These are phyloP conservation scores for Trachymyrmex septentrionalis DNA, from an alignment of 1,140 invertebrate species.

Conservation along the genomic window DNA sequence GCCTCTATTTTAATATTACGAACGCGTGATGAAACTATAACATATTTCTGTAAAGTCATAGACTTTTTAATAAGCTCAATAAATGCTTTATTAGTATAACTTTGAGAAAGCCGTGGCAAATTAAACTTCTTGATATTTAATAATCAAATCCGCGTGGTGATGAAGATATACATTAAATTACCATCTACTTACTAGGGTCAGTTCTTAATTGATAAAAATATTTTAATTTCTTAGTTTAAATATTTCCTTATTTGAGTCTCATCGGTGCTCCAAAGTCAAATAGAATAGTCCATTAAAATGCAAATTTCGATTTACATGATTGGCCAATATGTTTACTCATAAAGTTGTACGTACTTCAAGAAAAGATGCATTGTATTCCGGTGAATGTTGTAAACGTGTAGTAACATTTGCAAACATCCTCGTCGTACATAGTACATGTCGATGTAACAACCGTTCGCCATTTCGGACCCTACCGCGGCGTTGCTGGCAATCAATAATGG, in stretches of 20 bases:
- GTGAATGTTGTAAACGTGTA: conserved; percentile 2
- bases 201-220: not conserved
- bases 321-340: not conserved
- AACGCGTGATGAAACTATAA: not conserved
- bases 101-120: conserved; percentile 15
- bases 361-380: not conserved
- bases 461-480: conserved; percentile 13
- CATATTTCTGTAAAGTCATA: not conserved
- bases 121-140: conserved; percentile 25
- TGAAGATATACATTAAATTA: not conserved
- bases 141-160: not conserved
- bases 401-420: not conserved
- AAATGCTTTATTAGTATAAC: conserved; percentile 25
- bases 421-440: not conserved
- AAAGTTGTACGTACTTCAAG: not conserved
- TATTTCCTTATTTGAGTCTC: not conserved
- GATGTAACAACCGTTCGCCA: conserved; percentile 19
- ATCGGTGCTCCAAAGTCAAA: not conserved
- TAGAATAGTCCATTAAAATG: not conserved
- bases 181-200: not conserved
- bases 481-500: conserved; percentile 39
- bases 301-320: not conserved
- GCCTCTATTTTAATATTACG: not conserved
- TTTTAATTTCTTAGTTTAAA: not conserved
- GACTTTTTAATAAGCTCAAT: conserved; percentile 26